Percentiles rank a stretch among this genome's conserved stretches.
phyloP scores from a whole-genome alignment of 2,888 invertebrate genomes.

The Eucera pruinosa region DNA sequence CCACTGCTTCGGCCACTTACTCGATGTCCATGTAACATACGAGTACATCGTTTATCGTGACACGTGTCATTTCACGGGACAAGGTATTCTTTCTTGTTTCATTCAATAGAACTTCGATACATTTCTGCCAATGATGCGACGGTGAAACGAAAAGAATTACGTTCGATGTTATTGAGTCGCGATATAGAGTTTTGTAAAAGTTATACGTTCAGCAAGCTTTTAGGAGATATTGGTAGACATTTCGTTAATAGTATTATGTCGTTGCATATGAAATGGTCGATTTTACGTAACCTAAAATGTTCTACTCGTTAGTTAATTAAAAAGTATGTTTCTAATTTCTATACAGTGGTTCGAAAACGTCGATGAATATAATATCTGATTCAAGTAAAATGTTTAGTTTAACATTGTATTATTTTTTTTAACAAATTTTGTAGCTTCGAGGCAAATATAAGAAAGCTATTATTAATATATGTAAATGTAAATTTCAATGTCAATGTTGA shows the following conservation, averaged over 20 bases:
- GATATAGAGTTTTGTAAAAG: background rate
- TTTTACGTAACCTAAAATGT: too few species aligned
- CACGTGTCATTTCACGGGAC: constrained; percentile 1
- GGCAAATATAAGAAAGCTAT: too few species aligned
- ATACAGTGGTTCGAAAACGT: too few species aligned
- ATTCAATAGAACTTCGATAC: background rate
- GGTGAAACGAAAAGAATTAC: constrained; percentile 5
- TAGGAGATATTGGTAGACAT: background rate
- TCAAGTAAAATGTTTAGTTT: too few species aligned
- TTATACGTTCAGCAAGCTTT: background rate
- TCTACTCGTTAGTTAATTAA: too few species aligned
- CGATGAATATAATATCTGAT: too few species aligned
- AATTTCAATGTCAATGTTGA: too few species aligned
- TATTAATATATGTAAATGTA: too few species aligned
- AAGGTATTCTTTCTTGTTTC: constrained; percentile 12
- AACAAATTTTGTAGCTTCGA: too few species aligned
- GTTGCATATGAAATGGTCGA: too few species aligned
- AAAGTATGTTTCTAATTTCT: too few species aligned
- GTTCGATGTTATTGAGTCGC: constrained; percentile 3
- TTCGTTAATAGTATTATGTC: background rate
- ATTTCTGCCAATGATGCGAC: background rate
- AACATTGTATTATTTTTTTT: too few species aligned
- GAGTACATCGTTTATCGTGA: background rate
- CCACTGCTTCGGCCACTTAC: background rate
- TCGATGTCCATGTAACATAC: background rate